A percentile compares a stretch with the other conserved stretches of the same genome.
Evolutionary conservation across 2,113 vertebrate species (phyloP).

Genomic region (Brachyhypopomus occidentalis): DNA sequence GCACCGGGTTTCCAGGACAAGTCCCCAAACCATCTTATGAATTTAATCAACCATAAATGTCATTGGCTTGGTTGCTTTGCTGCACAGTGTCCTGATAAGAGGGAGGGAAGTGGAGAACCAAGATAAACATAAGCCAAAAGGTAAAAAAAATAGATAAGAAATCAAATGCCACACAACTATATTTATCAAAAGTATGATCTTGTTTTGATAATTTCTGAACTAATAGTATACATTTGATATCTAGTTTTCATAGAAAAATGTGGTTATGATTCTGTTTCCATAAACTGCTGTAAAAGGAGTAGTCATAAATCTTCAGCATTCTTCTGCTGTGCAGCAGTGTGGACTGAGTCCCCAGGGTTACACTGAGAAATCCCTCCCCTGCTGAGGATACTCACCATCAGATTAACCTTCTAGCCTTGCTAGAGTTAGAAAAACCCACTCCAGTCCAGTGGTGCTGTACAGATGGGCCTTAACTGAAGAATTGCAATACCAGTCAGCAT

Average conservation of each 20-base stretch:
- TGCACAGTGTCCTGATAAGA: too few species aligned
- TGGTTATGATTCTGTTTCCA: constrained; percentile 29
- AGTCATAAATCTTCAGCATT: constrained; percentile 39
- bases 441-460: constrained; percentile 32
- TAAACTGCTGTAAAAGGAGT: constrained; percentile 37
- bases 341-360: constrained; percentile 65
- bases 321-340: constrained; percentile 61
- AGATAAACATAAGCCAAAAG: too few species aligned
- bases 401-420: constrained; percentile 76
- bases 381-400: constrained; percentile 78
- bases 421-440: constrained; percentile 61
- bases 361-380: constrained; percentile 75
- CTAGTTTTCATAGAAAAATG: constrained; percentile 35
- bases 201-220: not conserved
- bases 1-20: not conserved
- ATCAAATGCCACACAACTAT: too few species aligned
- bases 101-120: too few species aligned
- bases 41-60: not conserved
- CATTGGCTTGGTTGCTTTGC: not conserved
- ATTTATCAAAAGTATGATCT: not conserved
- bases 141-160: too few species aligned
- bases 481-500: constrained; percentile 14
- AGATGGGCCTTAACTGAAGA: constrained; percentile 2
- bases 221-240: constrained; percentile 28
- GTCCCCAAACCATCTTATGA: constrained; percentile 14